Base-by-base conservation (phyloP, 53 echinoderm and acorn worm genomes). In the Holothuria scabra region DNA sequence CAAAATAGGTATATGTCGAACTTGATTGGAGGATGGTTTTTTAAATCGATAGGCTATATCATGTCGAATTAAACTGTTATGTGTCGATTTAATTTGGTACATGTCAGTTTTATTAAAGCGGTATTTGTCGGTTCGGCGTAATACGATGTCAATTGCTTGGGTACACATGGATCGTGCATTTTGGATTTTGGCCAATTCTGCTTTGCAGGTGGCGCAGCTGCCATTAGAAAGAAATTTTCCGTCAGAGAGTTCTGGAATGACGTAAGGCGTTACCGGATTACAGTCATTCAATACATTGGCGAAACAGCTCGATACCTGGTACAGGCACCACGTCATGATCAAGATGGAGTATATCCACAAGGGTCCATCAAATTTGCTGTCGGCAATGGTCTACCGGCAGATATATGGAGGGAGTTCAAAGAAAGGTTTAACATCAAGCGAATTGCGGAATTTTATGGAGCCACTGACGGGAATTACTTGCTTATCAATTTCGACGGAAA, bases 341-440 rank as follows among this genome's bases (percentile, higher is more conserved):
- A 22, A 35, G 81, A 80, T 21, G 81, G 81, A 19, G 30, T 60
- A 41, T 44, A 44, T 9, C 44, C 44, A 44, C 44, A 44, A 9
- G 81, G 81, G 10, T 20, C 29, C 34, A 80, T 95, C n/a, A 66
- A 85, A 41, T 13, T 96, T 34, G 96, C 96, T 0, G 26, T 93
- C 5, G 96, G 96, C 19, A 96, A 93, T 65, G 96, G 96, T 13
- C 69, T 96, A 1, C 56, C 87, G 11, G 80, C 63, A 16, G 96
- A 96, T 37, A 89, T 96, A 46, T 96, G 96, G 96, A 12, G 59
- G 38, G 89, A 96, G 34, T 96, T 96, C 82, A 56, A 96, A 46
- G 74, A 63, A 1, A 80, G 96, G 0, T 96, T 96, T 69, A 91
- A 93, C 37, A 91, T 96, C 68, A 38, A 62, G 3, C 69, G 44